Conservation (phyloP, 2,113 vertebrate species). For the Upupa epops region DNA sequence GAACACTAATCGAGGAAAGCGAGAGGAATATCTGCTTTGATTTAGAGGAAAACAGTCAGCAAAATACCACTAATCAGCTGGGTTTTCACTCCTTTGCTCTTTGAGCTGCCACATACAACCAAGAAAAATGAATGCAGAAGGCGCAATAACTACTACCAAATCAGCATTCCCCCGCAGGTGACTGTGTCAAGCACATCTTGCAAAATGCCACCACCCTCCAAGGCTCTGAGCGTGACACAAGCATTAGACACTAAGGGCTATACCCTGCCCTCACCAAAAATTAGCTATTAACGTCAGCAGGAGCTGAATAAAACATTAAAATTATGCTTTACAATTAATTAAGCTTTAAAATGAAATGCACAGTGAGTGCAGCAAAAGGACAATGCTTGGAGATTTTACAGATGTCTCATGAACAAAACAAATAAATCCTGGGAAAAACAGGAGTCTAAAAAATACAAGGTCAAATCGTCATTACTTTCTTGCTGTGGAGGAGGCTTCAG, state of each 20-base stretch:
- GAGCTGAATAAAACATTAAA: conserved; percentile 16
- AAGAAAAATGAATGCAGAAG: conserved; percentile 19
- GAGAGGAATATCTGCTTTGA: conserved; percentile 38
- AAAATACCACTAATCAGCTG: conserved; percentile 24
- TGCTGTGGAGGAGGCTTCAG: not conserved
- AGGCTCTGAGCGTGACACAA: fast-evolving
- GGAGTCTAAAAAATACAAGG: not conserved
- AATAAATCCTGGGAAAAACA: not conserved
- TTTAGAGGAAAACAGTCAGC: conserved; percentile 49
- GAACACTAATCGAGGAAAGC: conserved; percentile 36
- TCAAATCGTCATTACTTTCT: not conserved
- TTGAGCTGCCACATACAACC: conserved; percentile 39
- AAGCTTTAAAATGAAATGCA: conserved; percentile 11
- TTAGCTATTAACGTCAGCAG: not conserved
- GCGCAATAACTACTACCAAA: conserved; percentile 39
- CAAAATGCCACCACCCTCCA: conserved; percentile 8
- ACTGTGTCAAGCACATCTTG: not conserved
- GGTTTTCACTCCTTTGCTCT: conserved; percentile 48
- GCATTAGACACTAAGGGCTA: not conserved
- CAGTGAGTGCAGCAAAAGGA: not conserved
- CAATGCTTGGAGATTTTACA: not conserved
- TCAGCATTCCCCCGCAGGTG: conserved; percentile 21
- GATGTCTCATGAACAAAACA: not conserved
- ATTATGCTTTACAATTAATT: not conserved
- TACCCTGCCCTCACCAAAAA: not conserved